Evolutionary conservation across 1,140 invertebrate genomes (phyloP).

Genomic region (Lethocerus indicus): DNA sequence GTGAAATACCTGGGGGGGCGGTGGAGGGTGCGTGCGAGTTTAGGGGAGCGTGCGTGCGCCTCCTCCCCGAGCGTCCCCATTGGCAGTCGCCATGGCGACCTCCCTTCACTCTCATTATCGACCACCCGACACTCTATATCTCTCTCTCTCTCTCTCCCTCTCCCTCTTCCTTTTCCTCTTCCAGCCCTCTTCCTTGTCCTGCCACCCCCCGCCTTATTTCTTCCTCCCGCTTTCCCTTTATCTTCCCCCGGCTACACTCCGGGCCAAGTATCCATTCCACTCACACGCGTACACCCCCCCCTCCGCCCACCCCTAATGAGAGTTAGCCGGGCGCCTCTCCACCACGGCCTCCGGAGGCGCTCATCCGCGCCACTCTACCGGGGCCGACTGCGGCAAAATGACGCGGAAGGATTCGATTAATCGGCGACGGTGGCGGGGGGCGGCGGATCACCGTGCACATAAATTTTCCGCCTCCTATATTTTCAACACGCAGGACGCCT

Average conservation of each 20-base stretch:
- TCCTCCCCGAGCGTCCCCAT: no score
- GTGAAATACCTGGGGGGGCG: no score
- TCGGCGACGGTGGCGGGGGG: no score
- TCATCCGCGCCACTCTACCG: background rate
- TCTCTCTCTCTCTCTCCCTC: background rate
- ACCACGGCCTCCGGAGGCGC: background rate
- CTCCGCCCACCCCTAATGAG: background rate
- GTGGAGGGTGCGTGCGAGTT: no score
- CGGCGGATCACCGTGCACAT: no score
- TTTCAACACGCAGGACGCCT: no score
- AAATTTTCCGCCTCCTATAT: no score
- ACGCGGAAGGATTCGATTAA: no score
- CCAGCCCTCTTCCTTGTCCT: background rate
- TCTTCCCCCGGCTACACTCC: background rate
- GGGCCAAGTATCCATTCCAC: background rate
- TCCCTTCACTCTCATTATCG: no score
- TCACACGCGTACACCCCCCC: background rate
- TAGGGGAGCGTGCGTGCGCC: no score
- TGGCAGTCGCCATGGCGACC: no score
- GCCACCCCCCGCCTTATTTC: background rate
- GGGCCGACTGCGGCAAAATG: background rate
- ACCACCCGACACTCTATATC: no score
- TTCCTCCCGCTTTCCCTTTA: background rate
- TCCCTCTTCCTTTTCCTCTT: background rate
- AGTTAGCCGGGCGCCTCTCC: background rate